These are phyloP conservation scores for Megatriorchis doriae DNA, from an alignment of 2,113 vertebrate species.

Conservation along the genomic window DNA sequence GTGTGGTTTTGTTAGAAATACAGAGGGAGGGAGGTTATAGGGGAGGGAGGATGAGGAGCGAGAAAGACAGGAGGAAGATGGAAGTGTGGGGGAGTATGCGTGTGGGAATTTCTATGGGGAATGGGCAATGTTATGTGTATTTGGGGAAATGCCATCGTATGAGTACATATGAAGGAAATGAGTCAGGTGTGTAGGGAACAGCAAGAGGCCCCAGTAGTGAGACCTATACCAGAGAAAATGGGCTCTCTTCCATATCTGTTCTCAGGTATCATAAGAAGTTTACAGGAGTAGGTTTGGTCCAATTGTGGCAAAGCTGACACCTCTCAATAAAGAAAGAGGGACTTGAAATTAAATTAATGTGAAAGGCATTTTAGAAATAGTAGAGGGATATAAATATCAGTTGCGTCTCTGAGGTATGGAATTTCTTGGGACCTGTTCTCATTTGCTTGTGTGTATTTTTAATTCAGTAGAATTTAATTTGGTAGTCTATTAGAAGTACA, in stretches of 20 bases:
- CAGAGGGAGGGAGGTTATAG: background rate
- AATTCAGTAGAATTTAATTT: background rate
- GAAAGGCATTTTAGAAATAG: background rate
- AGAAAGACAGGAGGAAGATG: background rate
- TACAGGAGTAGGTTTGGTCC: background rate
- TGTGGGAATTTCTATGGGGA: background rate
- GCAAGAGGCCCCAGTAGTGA: background rate
- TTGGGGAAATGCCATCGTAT: background rate
- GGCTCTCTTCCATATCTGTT: background rate
- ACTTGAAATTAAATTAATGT: background rate
- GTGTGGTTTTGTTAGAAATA: background rate
- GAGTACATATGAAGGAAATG: background rate
- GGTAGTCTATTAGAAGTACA: background rate
- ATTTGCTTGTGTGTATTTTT: background rate
- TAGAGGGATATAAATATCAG: background rate
- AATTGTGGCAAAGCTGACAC: background rate
- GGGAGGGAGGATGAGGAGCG: background rate
- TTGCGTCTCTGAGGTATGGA: background rate
- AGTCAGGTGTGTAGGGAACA: background rate
- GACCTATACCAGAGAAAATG: background rate
- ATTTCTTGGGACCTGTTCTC: background rate
- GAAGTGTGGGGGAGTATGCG: background rate
- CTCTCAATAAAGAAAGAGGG: background rate
- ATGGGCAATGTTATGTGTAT: accelerated
- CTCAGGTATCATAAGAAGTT: background rate